phyloP scores from a whole-genome alignment of 2,888 invertebrate species.

The Amphiduros pacificus region DNA sequence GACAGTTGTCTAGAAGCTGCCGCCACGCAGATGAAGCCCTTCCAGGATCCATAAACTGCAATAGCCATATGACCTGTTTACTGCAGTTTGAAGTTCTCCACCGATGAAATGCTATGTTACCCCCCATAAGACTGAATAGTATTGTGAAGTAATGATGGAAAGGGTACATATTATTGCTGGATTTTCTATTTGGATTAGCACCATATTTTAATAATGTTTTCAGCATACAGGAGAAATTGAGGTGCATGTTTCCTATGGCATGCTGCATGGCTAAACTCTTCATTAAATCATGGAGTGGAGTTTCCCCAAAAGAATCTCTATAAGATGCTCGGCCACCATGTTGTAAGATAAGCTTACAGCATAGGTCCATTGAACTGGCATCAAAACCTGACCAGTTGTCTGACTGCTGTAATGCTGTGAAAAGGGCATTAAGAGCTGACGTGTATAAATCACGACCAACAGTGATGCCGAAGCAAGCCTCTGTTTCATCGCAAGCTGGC shows the following conservation, averaged over 20 bases:
- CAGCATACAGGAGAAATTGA: constrained; percentile 31
- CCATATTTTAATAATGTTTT: constrained; percentile 41
- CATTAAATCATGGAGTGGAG: constrained; percentile 24
- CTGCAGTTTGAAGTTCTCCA: too few relatives aligned
- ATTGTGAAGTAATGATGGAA: constrained; percentile 26
- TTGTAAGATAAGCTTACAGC: constrained; percentile 32
- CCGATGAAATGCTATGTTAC: too few relatives aligned
- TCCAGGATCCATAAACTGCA: too few relatives aligned
- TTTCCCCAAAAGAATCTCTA: constrained; percentile 32
- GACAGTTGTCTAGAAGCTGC: too few relatives aligned
- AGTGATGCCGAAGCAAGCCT: constrained; percentile 30
- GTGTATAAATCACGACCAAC: constrained; percentile 43
- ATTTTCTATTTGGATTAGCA: constrained; percentile 32
- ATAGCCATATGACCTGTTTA: too few relatives aligned
- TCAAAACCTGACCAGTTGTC: constrained; percentile 23
- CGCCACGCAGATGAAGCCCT: too few relatives aligned
- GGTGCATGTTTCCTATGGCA: constrained; percentile 32
- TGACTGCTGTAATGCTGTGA: constrained; percentile 33
- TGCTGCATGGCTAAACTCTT: constrained; percentile 39
- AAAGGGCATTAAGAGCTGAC: constrained; percentile 44
- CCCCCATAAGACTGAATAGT: constrained; percentile 14
- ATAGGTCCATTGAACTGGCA: constrained; percentile 13
- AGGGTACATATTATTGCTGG: constrained; percentile 14
- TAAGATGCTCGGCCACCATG: constrained; percentile 38
- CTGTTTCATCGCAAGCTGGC: too few relatives aligned